These are phyloP conservation scores for Euwallacea fornicatus DNA, from an alignment of 1,140 invertebrate genomes.

Conservation along the genomic window DNA sequence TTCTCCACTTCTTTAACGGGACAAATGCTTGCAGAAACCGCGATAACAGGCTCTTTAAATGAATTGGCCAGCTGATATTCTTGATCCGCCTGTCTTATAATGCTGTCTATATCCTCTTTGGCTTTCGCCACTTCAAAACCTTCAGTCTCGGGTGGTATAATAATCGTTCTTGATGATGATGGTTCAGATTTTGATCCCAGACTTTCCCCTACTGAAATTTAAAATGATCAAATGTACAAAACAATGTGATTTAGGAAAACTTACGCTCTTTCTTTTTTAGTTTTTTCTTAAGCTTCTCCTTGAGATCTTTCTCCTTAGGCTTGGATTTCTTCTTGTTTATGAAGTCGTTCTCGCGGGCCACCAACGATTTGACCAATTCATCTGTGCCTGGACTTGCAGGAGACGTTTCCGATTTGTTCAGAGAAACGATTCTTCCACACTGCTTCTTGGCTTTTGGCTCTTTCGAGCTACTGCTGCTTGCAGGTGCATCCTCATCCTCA, in stretches of 20 bases:
- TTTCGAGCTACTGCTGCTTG: background rate
- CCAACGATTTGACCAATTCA: constrained; percentile 43
- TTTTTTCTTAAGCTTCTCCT: constrained; percentile 33
- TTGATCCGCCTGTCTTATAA: constrained; percentile 45
- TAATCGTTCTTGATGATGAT: background rate
- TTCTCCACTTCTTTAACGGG: background rate
- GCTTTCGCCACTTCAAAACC: constrained; percentile 18
- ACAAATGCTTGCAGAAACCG: background rate
- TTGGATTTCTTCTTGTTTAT: constrained; percentile 44
- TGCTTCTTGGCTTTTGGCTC: constrained; percentile 45
- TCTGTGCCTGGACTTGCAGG: constrained; percentile 29
- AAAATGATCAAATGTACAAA: background rate
- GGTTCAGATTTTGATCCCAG: background rate
- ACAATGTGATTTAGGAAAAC: background rate
- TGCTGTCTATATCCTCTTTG: constrained; percentile 47
- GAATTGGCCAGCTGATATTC: constrained; percentile 41
- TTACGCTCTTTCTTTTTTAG: constrained; percentile 6
- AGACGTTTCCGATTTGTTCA: constrained; percentile 22
- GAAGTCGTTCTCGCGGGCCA: constrained; percentile 42
- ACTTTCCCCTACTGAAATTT: background rate
- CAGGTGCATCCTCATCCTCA: constrained; percentile 8
- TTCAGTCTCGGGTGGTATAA: background rate
- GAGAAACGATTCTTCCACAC: constrained; percentile 48
- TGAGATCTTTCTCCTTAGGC: constrained; percentile 37
- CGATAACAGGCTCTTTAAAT: background rate